Conservation (phyloP, 2,797 vertebrate species). For the Phrynocephalus forsythii region DNA sequence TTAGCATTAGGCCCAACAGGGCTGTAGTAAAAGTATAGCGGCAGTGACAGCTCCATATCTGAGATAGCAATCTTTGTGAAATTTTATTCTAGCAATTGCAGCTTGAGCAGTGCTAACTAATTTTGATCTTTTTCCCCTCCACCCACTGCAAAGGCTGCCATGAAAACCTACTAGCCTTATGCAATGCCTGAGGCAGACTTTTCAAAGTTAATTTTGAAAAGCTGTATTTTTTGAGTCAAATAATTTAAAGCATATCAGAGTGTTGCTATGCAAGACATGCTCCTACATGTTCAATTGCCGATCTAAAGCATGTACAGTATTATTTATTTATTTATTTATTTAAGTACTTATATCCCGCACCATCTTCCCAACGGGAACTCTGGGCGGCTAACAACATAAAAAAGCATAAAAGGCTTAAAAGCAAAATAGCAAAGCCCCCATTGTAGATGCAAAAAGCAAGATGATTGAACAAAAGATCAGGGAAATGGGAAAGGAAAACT, state of each 20-base stretch:
- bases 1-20: conserved; percentile 63
- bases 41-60: conserved; percentile 4
- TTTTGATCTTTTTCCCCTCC: conserved; percentile 49
- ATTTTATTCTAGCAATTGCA: conserved; percentile 47
- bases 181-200: conserved; percentile 41
- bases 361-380: too few species aligned
- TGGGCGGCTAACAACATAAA: too few species aligned
- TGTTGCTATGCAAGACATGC: conserved; percentile 33
- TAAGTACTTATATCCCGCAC: too few species aligned
- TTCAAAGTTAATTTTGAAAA: conserved; percentile 50
- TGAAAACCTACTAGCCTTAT: conserved; percentile 51
- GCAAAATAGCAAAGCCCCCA: too few species aligned
- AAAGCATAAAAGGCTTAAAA: too few species aligned
- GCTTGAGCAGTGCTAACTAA: conserved; percentile 51
- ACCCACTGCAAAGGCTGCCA: conserved; percentile 41
- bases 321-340: too few species aligned
- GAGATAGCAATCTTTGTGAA: neutral
- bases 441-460: too few species aligned
- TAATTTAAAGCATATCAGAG: conserved; percentile 42
- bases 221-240: conserved; percentile 48
- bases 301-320: conserved; percentile 37
- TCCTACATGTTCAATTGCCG: conserved; percentile 47
- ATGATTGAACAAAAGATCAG: too few species aligned
- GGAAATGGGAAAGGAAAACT: too few species aligned
- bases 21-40: conserved; percentile 52